Evolutionary conservation across 2,113 vertebrate species (phyloP), one percentile per base, ranked within the genome.

Genomic region (Ciconia maguari): DNA sequence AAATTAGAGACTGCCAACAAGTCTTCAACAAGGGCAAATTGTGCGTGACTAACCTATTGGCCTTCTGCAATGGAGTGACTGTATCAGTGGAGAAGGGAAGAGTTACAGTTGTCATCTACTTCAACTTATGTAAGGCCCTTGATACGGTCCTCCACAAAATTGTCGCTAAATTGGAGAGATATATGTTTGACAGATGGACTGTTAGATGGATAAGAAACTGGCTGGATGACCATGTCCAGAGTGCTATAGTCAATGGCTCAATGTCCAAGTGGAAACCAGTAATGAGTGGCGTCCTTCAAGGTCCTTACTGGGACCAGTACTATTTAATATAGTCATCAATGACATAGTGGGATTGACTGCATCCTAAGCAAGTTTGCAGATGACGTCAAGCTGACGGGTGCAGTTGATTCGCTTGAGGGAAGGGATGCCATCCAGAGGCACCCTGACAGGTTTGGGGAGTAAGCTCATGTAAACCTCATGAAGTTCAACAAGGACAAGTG

Each of bases 211-310:
- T n/a, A 49, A 64, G 36, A 13, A 87, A 20, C 46, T 42, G 42
- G 10, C 2, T 74, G 34, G 16, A 29, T 69, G 42, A 64, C 6
- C 16, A 16, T 0, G 0, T 51, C 51, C 29, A 15, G 10, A 71
- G 21, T 34, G 4, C 38, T 54, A 17, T 7, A 36, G 16, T 20
- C 27, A 54, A 34, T 32, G 14, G 12, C 20, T 86, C 55, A 44
- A 25, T 19, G 13, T 38, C 15, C 7, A 78, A 44, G 26, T 14
- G 9, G 16, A 90, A 89, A 34, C 2, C 3, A 10, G 10, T 27
- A 71, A n/a, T 1, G 16, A 57, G 9, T 8, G 4, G 7, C 34
- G 6, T 41, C 15, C 36, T 32, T 65, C 46, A n/a, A 18, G 32
- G 11, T 65, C 27, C 21, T 7, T 55, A 61, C 4, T 13, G 10